Evolutionary conservation across 2,888 invertebrate genomes (phyloP).

Genomic region (Nycteola revayana): DNA sequence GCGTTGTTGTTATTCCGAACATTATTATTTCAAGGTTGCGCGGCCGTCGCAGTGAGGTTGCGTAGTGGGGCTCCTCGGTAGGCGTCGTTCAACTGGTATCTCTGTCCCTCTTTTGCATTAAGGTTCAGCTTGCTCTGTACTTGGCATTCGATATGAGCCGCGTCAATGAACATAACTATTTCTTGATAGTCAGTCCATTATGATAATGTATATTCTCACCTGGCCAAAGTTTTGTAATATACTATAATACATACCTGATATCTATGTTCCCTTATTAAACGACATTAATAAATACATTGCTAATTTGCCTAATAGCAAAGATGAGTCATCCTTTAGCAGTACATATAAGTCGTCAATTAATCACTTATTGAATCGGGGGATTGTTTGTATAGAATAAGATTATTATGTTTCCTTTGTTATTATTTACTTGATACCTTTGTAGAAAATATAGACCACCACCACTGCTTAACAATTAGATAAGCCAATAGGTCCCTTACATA

Average conservation of each 20-base stretch:
- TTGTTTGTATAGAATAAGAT: constrained; percentile 26
- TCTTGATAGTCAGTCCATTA: constrained; percentile 57
- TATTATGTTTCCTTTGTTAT: constrained; percentile 46
- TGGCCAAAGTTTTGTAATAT: constrained; percentile 44
- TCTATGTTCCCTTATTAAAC: constrained; percentile 29
- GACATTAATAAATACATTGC: constrained; percentile 44
- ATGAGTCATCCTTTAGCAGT: constrained; percentile 52
- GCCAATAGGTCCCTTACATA: too few relatives aligned
- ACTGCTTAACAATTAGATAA: constrained; percentile 26
- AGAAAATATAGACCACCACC: constrained; percentile 30
- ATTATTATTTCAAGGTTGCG: constrained; percentile 82
- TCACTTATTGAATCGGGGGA: constrained; percentile 32
- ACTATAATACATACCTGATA: constrained; percentile 14
- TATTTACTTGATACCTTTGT: constrained; percentile 27
- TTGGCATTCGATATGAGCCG: constrained; percentile 72
- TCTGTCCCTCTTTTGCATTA: constrained; percentile 75
- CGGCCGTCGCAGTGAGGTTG: constrained; percentile 80
- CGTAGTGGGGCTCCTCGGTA: constrained; percentile 80
- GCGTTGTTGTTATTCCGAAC: constrained; percentile 81
- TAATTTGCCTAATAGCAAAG: constrained; percentile 36
- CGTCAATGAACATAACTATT: constrained; percentile 61
- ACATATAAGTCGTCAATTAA: constrained; percentile 17
- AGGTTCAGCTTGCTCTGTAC: constrained; percentile 69
- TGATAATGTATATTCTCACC: constrained; percentile 49
- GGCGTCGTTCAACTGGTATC: constrained; percentile 74